Evolutionary conservation across 2,797 vertebrate species (phyloP).

Genomic region (Schizopygopsis malacanthus): DNA sequence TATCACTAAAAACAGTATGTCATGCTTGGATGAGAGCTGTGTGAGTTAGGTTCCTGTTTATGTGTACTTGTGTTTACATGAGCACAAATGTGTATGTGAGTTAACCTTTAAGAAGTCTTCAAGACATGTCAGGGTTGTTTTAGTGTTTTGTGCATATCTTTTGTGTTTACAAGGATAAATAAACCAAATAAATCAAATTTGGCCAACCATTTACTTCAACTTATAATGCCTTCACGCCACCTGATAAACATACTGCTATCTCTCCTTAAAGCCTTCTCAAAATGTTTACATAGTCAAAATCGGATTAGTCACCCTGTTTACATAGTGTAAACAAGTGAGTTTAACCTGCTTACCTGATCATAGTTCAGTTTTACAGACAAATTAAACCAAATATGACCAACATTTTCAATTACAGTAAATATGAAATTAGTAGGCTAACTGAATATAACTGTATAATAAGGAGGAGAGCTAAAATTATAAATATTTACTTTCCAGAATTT

Average conservation of each 20-base stretch:
- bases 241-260: constrained; percentile 38
- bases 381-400: constrained; percentile 17
- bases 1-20: neutral
- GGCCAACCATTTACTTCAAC: neutral
- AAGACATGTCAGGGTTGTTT: constrained; percentile 10
- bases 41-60: constrained; percentile 3
- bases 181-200: constrained; percentile 31
- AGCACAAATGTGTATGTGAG: constrained; percentile 15
- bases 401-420: constrained; percentile 28
- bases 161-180: constrained; percentile 33
- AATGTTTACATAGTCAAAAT: constrained; percentile 30
- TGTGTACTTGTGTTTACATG: constrained; percentile 13
- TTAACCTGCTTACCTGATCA: constrained; percentile 11
- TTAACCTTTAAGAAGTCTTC: constrained; percentile 12
- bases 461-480: neutral
- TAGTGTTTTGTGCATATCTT: constrained; percentile 13
- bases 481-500: neutral
- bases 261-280: neutral
- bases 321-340: constrained; percentile 25
- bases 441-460: neutral
- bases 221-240: constrained; percentile 8
- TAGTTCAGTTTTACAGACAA: neutral
- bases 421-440: neutral
- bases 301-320: constrained; percentile 20
- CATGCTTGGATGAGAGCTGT: neutral